A percentile compares a stretch with the other conserved stretches of the same genome.
These are phyloP conservation scores for Crotalus helleri DNA, from an alignment of 2,113 vertebrate genomes.

Conservation along the genomic window DNA sequence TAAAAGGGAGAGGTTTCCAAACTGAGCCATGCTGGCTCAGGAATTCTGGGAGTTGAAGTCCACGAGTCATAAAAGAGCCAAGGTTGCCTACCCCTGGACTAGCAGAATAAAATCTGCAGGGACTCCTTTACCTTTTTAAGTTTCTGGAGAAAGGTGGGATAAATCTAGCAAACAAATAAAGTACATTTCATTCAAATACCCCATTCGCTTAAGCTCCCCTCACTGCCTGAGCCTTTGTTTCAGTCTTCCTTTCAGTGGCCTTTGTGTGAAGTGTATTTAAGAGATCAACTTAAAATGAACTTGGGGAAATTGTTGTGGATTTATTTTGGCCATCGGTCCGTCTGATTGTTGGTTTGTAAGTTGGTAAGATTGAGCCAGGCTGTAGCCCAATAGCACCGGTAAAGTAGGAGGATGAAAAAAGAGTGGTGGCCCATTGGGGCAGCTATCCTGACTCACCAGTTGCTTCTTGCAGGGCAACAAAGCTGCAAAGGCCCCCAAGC, in stretches of 20 bases:
- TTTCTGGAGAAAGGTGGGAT: neutral
- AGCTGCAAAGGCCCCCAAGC: conserved; percentile 75
- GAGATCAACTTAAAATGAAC: neutral
- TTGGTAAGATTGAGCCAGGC: neutral
- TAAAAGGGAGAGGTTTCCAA: too few species aligned
- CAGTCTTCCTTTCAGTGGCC: neutral
- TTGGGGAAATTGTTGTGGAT: neutral
- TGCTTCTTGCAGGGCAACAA: conserved; percentile 78
- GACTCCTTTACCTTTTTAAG: neutral
- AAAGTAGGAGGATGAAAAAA: too few species aligned
- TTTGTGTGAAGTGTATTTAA: neutral
- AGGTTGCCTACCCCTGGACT: too few species aligned
- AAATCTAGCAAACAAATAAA: neutral
- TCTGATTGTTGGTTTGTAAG: neutral
- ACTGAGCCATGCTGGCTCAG: too few species aligned
- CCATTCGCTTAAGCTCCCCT: neutral
- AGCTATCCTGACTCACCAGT: neutral
- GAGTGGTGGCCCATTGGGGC: neutral
- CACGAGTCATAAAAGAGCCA: too few species aligned
- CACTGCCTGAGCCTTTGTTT: neutral
- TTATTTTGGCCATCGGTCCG: neutral
- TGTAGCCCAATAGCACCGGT: neutral
- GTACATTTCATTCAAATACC: neutral
- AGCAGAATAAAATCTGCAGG: too few species aligned
- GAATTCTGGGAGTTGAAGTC: too few species aligned